Percentiles rank a stretch among this genome's conserved stretches.
Evolutionary conservation across 2,797 vertebrate species (phyloP).

Genomic region (Peromyscus aztecus): DNA sequence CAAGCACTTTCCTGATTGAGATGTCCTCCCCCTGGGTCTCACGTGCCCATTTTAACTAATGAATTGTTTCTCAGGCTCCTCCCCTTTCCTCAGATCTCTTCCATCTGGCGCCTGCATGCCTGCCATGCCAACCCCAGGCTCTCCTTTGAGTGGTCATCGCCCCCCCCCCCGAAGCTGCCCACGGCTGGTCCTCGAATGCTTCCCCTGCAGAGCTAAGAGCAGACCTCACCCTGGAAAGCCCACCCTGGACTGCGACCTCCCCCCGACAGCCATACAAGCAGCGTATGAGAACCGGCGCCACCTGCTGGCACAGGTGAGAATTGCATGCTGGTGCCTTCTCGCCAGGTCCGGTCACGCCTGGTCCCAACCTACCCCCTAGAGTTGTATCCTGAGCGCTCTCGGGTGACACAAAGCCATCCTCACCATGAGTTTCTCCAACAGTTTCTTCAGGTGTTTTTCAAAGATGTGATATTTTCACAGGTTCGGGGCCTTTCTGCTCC

Average conservation of each 20-base stretch:
- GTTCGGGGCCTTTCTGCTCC: not conserved
- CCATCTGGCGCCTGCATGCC: not conserved
- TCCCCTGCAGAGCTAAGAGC: not conserved
- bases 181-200: not conserved
- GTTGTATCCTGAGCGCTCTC: not conserved
- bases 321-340: not conserved
- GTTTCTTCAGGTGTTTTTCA: not conserved
- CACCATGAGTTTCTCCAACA: not conserved
- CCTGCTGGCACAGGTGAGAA: constrained; percentile 33
- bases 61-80: not conserved
- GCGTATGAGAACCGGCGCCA: not conserved
- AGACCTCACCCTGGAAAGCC: not conserved
- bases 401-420: not conserved
- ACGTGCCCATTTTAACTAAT: not conserved
- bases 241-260: not conserved
- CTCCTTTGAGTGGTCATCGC: not conserved
- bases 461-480: not conserved
- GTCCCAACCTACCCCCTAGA: not conserved
- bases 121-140: not conserved
- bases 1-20: no score
- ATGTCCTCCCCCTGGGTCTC: not conserved
- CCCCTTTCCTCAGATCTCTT: not conserved
- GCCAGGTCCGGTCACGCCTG: rapidly evolving
- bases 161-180: not conserved
- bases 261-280: rapidly evolving